Evolutionary conservation across 2,888 invertebrate genomes (phyloP).

Genomic region (Pristionchus arcanus): DNA sequence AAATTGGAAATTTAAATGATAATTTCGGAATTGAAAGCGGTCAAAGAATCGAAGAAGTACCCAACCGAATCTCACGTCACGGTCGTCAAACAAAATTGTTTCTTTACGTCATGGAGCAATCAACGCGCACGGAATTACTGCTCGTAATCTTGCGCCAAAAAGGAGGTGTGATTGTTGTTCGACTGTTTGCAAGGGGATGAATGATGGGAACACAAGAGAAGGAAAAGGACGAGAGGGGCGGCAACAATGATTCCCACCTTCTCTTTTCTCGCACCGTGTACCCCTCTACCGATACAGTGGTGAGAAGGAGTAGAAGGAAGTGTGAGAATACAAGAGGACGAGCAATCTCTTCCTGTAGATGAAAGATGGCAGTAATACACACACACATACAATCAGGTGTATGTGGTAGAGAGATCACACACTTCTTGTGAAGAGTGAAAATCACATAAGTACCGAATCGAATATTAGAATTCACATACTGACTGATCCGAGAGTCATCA

Average conservation of each 20-base stretch:
- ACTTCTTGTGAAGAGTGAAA: too few species aligned
- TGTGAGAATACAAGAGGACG: background rate
- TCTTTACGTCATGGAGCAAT: background rate
- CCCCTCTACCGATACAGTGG: background rate
- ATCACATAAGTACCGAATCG: too few species aligned
- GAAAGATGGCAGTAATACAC: background rate
- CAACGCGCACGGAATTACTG: background rate
- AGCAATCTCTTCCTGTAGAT: background rate
- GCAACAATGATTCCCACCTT: constrained; percentile 5
- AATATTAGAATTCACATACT: too few species aligned
- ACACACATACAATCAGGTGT: background rate
- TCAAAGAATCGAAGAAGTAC: background rate
- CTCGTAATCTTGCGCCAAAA: background rate
- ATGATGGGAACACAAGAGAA: background rate
- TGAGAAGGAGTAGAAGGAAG: background rate
- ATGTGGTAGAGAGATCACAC: background rate
- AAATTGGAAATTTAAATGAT: too few species aligned
- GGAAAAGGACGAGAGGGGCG: background rate
- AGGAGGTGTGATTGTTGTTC: constrained; percentile 40
- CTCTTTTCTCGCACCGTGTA: background rate
- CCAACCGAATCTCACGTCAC: background rate
- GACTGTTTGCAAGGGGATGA: background rate
- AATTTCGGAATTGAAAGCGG: too few species aligned
- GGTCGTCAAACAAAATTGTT: background rate
- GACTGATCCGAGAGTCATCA: too few species aligned